A percentile compares a stretch with the other conserved stretches of the same genome.
Evolutionary conservation across 2,797 vertebrate genomes (phyloP).

Genomic region (Allobates femoralis): DNA sequence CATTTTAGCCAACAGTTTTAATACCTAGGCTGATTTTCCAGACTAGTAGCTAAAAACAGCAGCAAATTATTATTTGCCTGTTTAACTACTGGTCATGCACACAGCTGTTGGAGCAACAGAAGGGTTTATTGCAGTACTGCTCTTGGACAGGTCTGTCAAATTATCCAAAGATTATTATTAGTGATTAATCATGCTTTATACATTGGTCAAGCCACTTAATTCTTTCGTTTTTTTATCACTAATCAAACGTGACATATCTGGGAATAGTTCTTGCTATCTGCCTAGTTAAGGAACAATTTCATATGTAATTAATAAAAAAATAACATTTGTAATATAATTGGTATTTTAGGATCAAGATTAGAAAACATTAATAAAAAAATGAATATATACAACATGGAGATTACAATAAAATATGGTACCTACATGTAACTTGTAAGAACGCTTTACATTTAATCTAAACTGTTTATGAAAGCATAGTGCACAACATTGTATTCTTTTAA

Average conservation of each 20-base stretch:
- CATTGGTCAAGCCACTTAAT: constrained; percentile 22
- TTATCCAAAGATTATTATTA: constrained; percentile 33
- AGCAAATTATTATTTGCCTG: neutral
- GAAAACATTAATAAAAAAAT: neutral
- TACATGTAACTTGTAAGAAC: neutral
- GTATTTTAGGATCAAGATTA: constrained; percentile 14
- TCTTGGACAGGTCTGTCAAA: constrained; percentile 35
- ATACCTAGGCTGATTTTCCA: too few species aligned
- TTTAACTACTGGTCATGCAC: neutral
- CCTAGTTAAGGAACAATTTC: constrained; percentile 16
- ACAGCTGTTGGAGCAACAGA: constrained; percentile 3
- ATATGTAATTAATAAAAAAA: constrained; percentile 43
- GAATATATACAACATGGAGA: neutral
- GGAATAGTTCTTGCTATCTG: constrained; percentile 31
- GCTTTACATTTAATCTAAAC: neutral
- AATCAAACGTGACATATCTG: constrained; percentile 37
- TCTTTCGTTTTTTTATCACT: neutral
- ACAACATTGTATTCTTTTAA: neutral
- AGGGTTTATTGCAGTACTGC: constrained; percentile 15
- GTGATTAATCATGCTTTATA: constrained; percentile 34
- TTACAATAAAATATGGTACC: constrained; percentile 12
- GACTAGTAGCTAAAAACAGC: neutral
- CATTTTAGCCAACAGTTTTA: too few species aligned
- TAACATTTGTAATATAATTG: constrained; percentile 6
- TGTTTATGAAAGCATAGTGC: neutral